Evolutionary conservation across 2,888 invertebrate genomes (phyloP).

Genomic region (Physocephala rufipes): DNA sequence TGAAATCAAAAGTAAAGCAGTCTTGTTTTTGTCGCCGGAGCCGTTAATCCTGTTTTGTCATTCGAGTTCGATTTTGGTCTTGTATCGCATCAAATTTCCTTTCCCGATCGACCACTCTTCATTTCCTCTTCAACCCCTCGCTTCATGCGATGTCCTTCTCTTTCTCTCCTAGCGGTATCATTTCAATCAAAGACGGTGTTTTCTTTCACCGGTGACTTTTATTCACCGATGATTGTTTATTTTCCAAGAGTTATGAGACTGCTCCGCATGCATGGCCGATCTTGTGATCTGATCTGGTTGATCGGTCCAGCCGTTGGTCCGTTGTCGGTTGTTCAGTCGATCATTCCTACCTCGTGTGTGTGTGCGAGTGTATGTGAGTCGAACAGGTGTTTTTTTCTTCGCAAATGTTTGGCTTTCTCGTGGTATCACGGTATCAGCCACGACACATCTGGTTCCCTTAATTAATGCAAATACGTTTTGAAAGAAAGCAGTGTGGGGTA

Average conservation of each 20-base stretch:
- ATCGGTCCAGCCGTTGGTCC: no score
- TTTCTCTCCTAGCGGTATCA: not conserved
- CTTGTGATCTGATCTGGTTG: no score
- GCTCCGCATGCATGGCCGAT: no score
- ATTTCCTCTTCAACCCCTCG: not conserved
- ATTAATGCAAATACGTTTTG: constrained; percentile 20
- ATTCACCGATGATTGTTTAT: constrained; percentile 2
- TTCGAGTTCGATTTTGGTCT: constrained; percentile 28
- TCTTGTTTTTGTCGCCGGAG: not conserved
- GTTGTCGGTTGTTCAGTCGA: no score
- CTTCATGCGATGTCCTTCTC: not conserved
- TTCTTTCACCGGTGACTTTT: not conserved
- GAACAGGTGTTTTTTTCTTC: constrained; percentile 24
- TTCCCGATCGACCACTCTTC: not conserved
- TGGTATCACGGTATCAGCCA: no score
- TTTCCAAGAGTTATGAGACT: not conserved
- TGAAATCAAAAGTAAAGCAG: constrained; percentile 35
- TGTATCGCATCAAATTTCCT: constrained; percentile 15
- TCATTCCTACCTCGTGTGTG: no score
- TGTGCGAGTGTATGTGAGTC: not conserved
- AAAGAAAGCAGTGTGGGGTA: not conserved
- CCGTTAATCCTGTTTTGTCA: constrained; percentile 35
- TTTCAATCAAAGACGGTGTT: not conserved
- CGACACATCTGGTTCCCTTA: constrained; percentile 22
- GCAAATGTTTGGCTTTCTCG: not conserved